Base-by-base conservation (phyloP, 2,113 vertebrate genomes). In the Elephantulus edwardii region DNA sequence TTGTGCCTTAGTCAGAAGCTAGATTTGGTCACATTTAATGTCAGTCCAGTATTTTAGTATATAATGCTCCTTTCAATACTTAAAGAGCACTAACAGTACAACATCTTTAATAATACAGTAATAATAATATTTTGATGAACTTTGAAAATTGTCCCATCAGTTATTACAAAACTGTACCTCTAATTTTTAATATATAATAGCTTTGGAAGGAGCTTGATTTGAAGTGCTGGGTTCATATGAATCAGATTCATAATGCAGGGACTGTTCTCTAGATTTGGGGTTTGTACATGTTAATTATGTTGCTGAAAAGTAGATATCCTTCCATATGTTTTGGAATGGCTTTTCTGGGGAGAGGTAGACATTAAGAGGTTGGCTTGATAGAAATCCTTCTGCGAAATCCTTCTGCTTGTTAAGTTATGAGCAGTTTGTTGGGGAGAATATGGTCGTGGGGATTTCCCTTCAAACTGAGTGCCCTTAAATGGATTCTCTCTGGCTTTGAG, bases 401-500 rank as follows among this genome's bases (percentile, higher is more conserved):
- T 83, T 40, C 33, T 80, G 46, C 50, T 89, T 75, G 48, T 88
- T 44, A 82, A 50, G 60, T n/a, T 94, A 89, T 56, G 42, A 94
- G 35, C 33, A 81, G 5, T 92, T 92, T 92, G 75, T 83, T 94
- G 90, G 87, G 89, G 74, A 93, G 75, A 90, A 84, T 30, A 75
- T 75, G 84, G 68, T 58, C 40, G 20, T 79, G 58, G 66, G 70
- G 78, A 79, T 95, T 94, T 92, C 87, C 85, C 89, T 86, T 91
- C 88, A 95, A 87, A 93, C 68, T 83, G 79, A 93, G 33, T 92
- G 33, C 22, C 89, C 70, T 90, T 96, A 89, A 94, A 75, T 93
- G 78, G 84, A 54, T 94, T 95, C 89, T 94, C 83, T 22, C 52
- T 86, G 84, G 44, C 90, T 94, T 89, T 92, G 84, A 94, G 91